These are phyloP conservation scores for Stomatorhinus ivindoensis DNA, from an alignment of 2,113 vertebrate species.

Conservation along the genomic window DNA sequence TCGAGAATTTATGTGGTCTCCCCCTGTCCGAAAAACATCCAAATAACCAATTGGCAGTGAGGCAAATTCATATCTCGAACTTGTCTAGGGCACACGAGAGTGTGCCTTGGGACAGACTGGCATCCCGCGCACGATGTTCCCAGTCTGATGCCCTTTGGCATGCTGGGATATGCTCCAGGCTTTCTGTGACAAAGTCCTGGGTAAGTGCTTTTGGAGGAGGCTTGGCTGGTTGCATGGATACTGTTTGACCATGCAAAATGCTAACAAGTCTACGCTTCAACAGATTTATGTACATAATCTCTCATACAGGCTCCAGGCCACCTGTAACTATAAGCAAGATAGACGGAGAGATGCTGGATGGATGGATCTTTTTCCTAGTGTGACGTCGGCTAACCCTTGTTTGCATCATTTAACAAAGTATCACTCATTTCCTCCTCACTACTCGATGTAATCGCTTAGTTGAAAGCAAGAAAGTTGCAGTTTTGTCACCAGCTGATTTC, in stretches of 20 bases:
- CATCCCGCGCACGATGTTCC: background rate
- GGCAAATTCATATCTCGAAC: background rate
- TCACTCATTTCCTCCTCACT: background rate
- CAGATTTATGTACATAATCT: background rate
- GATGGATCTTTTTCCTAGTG: background rate
- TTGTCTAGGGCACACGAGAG: background rate
- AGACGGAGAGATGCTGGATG: background rate
- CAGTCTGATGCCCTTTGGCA: background rate
- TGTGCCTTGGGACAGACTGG: background rate
- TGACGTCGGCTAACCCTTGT: background rate
- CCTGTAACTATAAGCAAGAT: background rate
- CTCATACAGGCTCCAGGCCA: background rate
- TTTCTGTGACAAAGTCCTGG: background rate
- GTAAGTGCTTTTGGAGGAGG: background rate
- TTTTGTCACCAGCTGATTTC: background rate
- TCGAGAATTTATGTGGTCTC: background rate
- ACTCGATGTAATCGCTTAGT: too few relatives aligned
- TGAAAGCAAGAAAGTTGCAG: background rate
- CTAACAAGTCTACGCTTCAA: background rate
- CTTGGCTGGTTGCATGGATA: background rate
- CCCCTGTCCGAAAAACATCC: background rate
- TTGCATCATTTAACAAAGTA: background rate
- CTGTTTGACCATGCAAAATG: background rate
- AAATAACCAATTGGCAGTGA: background rate
- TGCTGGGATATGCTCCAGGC: background rate